These are phyloP conservation scores for Caenorhabditis briggsae DNA, from an alignment of 1,140 invertebrate species.

Conservation along the genomic window DNA sequence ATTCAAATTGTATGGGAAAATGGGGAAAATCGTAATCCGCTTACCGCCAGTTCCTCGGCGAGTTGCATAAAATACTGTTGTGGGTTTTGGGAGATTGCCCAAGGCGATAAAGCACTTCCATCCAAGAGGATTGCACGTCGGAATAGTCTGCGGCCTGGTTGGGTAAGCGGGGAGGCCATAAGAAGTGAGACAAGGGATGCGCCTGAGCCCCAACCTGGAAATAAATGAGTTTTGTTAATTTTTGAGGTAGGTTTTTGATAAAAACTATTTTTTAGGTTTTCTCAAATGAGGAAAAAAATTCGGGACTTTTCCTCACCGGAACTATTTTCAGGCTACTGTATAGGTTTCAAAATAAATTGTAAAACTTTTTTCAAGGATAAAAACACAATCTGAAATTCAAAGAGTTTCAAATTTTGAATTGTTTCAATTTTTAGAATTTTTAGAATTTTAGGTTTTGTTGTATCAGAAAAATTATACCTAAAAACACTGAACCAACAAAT, in stretches of 20 bases:
- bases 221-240: background rate
- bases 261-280: no score
- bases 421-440: no score
- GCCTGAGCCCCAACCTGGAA: conserved; percentile 75
- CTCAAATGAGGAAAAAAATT: no score
- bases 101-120: conserved; percentile 74
- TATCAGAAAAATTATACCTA: no score
- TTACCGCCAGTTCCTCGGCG: conserved; percentile 71
- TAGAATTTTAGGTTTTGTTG: no score
- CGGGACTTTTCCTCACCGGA: no score
- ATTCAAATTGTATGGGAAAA: background rate
- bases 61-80: conserved; percentile 74
- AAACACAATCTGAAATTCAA: no score
- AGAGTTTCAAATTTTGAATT: no score
- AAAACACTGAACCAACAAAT: no score
- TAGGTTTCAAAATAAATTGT: background rate
- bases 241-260: background rate
- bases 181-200: conserved; percentile 75
- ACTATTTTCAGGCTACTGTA: background rate
- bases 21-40: background rate
- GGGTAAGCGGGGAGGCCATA: conserved; percentile 77
- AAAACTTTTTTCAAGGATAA: no score
- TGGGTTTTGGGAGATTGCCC: conserved; percentile 74
- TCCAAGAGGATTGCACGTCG: conserved; percentile 76
- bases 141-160: conserved; percentile 75